Evolutionary conservation across 2,797 vertebrate species (phyloP).

Genomic region (Triplophysa yarkandensis): DNA sequence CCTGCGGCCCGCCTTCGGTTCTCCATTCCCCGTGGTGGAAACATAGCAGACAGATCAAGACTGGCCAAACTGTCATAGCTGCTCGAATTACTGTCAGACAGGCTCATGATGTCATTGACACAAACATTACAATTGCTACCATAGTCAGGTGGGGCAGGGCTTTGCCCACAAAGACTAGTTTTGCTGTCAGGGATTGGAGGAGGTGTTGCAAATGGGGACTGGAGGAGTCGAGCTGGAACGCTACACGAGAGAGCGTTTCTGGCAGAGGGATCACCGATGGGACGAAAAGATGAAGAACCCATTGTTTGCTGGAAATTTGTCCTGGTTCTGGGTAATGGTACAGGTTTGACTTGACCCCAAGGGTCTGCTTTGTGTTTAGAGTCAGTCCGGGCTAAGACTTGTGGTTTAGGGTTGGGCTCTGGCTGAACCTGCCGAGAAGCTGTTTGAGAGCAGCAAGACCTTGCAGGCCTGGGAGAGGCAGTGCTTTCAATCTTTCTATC

Average conservation of each 20-base stretch:
- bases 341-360: conserved; percentile 49
- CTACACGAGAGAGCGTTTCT: conserved; percentile 70
- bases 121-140: conserved; percentile 69
- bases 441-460: conserved; percentile 39
- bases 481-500: conserved; percentile 71
- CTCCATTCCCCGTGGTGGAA: conserved; percentile 72
- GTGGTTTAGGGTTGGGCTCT: conserved; percentile 41
- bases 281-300: conserved; percentile 61
- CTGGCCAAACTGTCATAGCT: conserved; percentile 82
- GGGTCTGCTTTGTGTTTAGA: conserved; percentile 54
- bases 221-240: conserved; percentile 62
- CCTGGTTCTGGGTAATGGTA: conserved; percentile 60
- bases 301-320: conserved; percentile 64
- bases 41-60: conserved; percentile 69
- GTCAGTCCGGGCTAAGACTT: conserved; percentile 44
- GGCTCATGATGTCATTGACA: conserved; percentile 50
- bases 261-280: conserved; percentile 52
- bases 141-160: conserved; percentile 68
- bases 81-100: conserved; percentile 83
- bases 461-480: conserved; percentile 41
- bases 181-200: conserved; percentile 64
- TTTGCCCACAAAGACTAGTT: conserved; percentile 70
- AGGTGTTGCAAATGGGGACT: conserved; percentile 62
- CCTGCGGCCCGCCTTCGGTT: conserved; percentile 82
- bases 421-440: conserved; percentile 54